Evolutionary conservation across 2,888 invertebrate genomes (phyloP).

Genomic region (Phragmatobia fuliginosa): DNA sequence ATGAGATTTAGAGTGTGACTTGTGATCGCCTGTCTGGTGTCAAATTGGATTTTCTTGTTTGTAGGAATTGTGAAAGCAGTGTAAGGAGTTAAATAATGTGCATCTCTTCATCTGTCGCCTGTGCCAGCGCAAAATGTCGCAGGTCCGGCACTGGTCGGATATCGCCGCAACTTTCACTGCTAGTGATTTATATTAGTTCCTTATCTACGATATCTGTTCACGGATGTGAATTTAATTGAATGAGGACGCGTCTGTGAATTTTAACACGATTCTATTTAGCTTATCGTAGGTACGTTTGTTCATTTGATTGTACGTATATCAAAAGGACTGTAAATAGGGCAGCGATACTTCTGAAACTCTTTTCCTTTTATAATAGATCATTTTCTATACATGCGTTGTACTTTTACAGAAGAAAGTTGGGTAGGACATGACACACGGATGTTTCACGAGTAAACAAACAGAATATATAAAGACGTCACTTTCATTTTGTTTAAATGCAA

Average conservation of each 20-base stretch:
- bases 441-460: conserved; percentile 61
- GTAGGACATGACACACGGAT: conserved; percentile 57
- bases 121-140: conserved; percentile 62
- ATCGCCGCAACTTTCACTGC: conserved; percentile 78
- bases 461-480: conserved; percentile 59
- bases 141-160: conserved; percentile 63
- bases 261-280: conserved; percentile 22
- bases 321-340: conserved; percentile 2
- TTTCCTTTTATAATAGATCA: conserved; percentile 25
- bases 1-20: conserved; percentile 43
- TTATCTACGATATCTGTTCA: conserved; percentile 73
- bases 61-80: conserved; percentile 69
- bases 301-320: background rate
- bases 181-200: conserved; percentile 72
- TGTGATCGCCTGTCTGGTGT: conserved; percentile 41
- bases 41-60: conserved; percentile 44
- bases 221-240: conserved; percentile 67
- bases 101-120: conserved; percentile 63
- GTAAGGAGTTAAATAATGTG: conserved; percentile 65
- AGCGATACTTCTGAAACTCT: conserved; percentile 19
- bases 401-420: conserved; percentile 46
- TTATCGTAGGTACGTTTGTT: conserved; percentile 19
- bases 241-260: conserved; percentile 43
- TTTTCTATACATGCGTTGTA: conserved; percentile 23
- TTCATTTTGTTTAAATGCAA: conserved; percentile 54